Evolutionary conservation across 1,140 invertebrate genomes (phyloP).

Genomic region (Drosophila murphyi): DNA sequence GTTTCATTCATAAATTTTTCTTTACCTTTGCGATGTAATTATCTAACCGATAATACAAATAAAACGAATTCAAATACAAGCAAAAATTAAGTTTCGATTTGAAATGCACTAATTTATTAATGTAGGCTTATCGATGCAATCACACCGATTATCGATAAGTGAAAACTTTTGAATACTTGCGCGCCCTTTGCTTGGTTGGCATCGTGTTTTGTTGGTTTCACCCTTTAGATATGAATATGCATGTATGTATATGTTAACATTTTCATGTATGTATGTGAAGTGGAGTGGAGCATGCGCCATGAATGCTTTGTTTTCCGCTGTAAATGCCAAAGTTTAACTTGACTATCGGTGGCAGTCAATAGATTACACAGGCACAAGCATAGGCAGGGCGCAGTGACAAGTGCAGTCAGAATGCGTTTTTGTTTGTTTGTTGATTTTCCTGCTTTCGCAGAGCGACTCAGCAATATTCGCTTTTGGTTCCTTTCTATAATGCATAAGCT

Average conservation of each 20-base stretch:
- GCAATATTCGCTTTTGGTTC: conserved; percentile 39
- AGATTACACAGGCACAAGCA: conserved; percentile 14
- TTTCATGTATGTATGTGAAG: conserved; percentile 1
- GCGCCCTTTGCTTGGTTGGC: neutral
- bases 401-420: conserved; percentile 27
- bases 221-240: neutral
- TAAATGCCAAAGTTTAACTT: conserved; percentile 74
- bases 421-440: conserved; percentile 40
- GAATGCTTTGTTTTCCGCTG: conserved; percentile 25
- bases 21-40: conserved; percentile 1
- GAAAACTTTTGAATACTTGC: conserved; percentile 7
- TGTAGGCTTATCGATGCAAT: neutral
- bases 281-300: conserved; percentile 46
- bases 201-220: neutral
- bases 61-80: neutral
- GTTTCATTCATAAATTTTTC: conserved; percentile 2
- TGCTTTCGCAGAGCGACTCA: conserved; percentile 33
- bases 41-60: conserved; percentile 3
- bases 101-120: neutral
- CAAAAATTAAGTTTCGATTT: neutral
- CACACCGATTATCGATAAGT: neutral
- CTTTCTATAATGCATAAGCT: neutral
- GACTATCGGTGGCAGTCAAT: conserved; percentile 22
- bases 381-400: conserved; percentile 12
- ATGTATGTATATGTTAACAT: neutral